These are phyloP conservation scores for Trisateles emortualis DNA, from an alignment of 2,888 invertebrate genomes.

Conservation along the genomic window DNA sequence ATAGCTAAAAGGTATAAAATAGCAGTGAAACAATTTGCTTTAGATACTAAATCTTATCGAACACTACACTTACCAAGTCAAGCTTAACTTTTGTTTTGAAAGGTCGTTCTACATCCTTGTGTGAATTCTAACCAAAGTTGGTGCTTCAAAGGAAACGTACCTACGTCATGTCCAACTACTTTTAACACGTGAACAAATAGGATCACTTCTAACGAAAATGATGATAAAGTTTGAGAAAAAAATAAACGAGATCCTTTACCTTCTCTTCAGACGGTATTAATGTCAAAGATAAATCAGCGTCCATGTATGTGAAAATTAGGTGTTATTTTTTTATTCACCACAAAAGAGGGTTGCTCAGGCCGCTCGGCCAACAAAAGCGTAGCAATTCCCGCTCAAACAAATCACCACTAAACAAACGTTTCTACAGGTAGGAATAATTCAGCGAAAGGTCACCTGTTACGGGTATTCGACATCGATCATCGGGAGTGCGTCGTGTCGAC, in stretches of 20 bases:
- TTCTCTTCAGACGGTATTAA: conserved; percentile 52
- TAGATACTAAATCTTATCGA: conserved; percentile 13
- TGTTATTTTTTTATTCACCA: conserved; percentile 60
- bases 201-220: conserved; percentile 35
- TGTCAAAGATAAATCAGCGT: conserved; percentile 59
- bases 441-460: conserved; percentile 85
- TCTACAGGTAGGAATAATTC: conserved; percentile 85
- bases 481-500: conserved; percentile 80
- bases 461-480: conserved; percentile 86
- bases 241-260: conserved; percentile 50
- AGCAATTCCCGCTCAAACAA: conserved; percentile 79
- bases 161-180: conserved; percentile 22
- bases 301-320: conserved; percentile 50
- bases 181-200: conserved; percentile 44
- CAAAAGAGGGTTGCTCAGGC: conserved; percentile 56
- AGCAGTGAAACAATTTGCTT: conserved; percentile 2
- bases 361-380: conserved; percentile 65
- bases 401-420: conserved; percentile 84
- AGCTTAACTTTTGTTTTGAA: conserved; percentile 29
- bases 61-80: conserved; percentile 4
- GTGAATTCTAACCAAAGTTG: conserved; percentile 25
- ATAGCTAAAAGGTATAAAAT: conserved; percentile 1
- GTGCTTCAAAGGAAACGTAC: conserved; percentile 13
- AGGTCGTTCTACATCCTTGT: conserved; percentile 19
- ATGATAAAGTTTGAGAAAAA: conserved; percentile 40